Conservation (phyloP, 2,113 vertebrate genomes). For the Boleophthalmus pectinirostris region DNA sequence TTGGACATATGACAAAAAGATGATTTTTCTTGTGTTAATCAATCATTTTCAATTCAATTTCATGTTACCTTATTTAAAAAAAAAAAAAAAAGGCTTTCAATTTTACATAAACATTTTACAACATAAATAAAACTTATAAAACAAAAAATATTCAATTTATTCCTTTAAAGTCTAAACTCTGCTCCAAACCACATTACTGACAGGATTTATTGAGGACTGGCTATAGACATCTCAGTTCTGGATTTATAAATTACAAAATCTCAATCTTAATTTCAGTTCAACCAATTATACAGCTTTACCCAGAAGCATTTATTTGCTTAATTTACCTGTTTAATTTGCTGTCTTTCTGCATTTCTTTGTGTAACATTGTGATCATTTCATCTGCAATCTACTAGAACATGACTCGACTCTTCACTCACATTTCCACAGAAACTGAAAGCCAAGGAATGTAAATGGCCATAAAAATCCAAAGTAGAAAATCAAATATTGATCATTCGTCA, state of each 20-base stretch:
- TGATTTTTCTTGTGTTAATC: too few species aligned
- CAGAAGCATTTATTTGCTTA: background rate
- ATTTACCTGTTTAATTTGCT: background rate
- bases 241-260: too few species aligned
- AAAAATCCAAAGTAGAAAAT: slow-evolving; percentile 39
- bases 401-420: slow-evolving; percentile 35
- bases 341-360: background rate
- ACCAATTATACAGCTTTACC: background rate
- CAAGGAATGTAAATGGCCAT: slow-evolving; percentile 41
- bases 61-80: too few species aligned
- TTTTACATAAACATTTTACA: too few species aligned
- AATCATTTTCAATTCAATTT: too few species aligned
- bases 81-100: background rate
- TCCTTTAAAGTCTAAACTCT: too few species aligned
- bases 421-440: slow-evolving; percentile 32
- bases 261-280: too few species aligned
- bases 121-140: background rate
- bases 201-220: too few species aligned
- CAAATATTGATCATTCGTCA: slow-evolving; percentile 67
- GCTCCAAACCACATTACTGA: too few species aligned
- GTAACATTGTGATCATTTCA: background rate
- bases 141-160: background rate
- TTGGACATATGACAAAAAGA: too few species aligned
- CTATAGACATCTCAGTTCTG: too few species aligned
- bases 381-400: background rate